phyloP scores from a whole-genome alignment of 2,888 invertebrate species.

The Ischnus inquisitorius region DNA sequence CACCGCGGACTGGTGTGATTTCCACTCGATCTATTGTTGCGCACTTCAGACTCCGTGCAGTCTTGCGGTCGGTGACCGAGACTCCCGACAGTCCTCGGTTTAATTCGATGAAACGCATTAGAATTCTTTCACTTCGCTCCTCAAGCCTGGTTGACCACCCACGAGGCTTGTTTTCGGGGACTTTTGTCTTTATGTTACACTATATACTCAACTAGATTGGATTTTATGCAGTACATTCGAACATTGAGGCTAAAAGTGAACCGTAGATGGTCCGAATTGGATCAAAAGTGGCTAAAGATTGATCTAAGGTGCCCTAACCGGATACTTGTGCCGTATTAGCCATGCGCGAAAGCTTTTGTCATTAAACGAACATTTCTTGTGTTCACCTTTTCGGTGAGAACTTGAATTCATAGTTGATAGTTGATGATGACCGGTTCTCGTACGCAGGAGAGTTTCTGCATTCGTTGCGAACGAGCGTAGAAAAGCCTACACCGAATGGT shows the following conservation, averaged over 20 bases:
- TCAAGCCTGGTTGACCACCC: background rate
- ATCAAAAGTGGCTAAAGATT: too few relatives aligned
- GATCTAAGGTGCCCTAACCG: too few relatives aligned
- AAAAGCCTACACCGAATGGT: conserved; percentile 31
- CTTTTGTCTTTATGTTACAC: background rate
- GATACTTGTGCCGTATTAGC: too few relatives aligned
- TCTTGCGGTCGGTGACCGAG: conserved; percentile 54
- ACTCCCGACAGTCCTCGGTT: conserved; percentile 43
- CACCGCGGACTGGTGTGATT: conserved; percentile 46
- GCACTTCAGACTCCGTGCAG: conserved; percentile 56
- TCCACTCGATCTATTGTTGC: conserved; percentile 62
- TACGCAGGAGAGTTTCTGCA: background rate
- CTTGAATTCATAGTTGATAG: background rate
- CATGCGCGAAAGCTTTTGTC: too few relatives aligned
- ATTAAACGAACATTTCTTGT: too few relatives aligned
- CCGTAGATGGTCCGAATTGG: too few relatives aligned
- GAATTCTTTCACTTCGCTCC: background rate
- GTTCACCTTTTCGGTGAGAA: too few relatives aligned
- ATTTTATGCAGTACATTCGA: too few relatives aligned
- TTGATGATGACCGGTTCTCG: background rate
- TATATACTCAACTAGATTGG: too few relatives aligned
- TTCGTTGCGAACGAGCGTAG: conserved; percentile 27
- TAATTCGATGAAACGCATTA: conserved; percentile 12
- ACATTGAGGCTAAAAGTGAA: too few relatives aligned
- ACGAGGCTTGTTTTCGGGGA: background rate